Evolutionary conservation across 2,888 invertebrate genomes (phyloP).

Genomic region (Adineta ricciae): DNA sequence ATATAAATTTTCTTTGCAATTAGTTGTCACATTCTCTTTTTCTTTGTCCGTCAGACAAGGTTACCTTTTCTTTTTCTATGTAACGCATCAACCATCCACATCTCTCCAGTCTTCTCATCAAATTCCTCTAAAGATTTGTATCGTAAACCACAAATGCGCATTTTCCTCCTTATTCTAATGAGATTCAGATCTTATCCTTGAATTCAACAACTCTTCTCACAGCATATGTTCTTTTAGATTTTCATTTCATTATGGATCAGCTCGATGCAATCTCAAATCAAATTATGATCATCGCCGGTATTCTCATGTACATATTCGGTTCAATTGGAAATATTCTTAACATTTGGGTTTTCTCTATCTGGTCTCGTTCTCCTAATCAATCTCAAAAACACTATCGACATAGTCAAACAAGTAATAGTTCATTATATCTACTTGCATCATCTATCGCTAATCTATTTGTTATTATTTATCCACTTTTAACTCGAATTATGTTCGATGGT

Average conservation of each 20-base stretch:
- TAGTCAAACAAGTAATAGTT: background rate
- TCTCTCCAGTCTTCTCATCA: background rate
- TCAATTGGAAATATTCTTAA: background rate
- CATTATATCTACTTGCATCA: background rate
- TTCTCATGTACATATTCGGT: background rate
- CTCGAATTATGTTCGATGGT: background rate
- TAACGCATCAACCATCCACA: too few relatives aligned
- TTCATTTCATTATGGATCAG: background rate
- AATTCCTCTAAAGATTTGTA: too few relatives aligned
- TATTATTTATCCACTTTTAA: background rate
- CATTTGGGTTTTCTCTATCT: background rate
- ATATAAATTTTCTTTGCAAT: background rate
- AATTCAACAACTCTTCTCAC: too few relatives aligned
- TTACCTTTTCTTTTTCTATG: background rate
- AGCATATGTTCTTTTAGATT: too few relatives aligned
- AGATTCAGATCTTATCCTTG: too few relatives aligned
- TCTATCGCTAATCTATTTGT: background rate
- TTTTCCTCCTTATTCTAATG: too few relatives aligned
- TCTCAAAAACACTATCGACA: background rate
- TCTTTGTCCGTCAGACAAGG: background rate
- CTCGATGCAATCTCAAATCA: background rate
- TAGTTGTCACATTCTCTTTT: background rate
- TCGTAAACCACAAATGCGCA: too few relatives aligned
- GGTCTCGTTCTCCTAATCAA: background rate
- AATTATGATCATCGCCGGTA: background rate